Percentiles rank a stretch among this genome's conserved stretches.
Evolutionary conservation across 2,888 invertebrate genomes (phyloP).

Genomic region (Agriotes lineatus): DNA sequence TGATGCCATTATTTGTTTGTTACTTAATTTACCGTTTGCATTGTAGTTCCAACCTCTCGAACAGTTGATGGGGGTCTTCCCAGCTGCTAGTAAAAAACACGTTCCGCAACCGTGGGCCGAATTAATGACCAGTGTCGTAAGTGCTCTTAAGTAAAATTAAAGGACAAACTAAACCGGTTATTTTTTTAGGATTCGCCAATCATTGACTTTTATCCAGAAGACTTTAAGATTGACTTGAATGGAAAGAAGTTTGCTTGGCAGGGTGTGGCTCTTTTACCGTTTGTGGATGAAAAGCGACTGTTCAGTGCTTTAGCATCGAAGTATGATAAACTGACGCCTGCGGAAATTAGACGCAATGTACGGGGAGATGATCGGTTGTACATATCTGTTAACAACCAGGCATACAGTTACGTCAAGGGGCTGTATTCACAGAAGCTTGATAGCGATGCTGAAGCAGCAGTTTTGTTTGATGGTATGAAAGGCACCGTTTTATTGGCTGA

Average conservation of each 20-base stretch:
- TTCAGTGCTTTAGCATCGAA: slow-evolving; percentile 86
- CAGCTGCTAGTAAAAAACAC: slow-evolving; percentile 95
- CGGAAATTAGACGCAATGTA: slow-evolving; percentile 89
- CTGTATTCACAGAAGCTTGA: slow-evolving; percentile 74
- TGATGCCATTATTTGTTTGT: slow-evolving; percentile 4
- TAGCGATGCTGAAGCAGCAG: slow-evolving; percentile 70
- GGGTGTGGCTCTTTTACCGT: slow-evolving; percentile 97
- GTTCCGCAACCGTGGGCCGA: slow-evolving; percentile 94
- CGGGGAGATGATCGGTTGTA: slow-evolving; percentile 93
- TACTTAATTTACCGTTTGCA: slow-evolving; percentile 38
- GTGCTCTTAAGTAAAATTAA: slow-evolving; percentile 41
- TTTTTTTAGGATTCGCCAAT: slow-evolving; percentile 85
- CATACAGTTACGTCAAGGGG: slow-evolving; percentile 77
- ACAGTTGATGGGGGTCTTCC: slow-evolving; percentile 99
- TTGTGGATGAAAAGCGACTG: slow-evolving; percentile 93
- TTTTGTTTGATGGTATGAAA: slow-evolving; percentile 84
- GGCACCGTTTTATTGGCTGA: slow-evolving; percentile 83
- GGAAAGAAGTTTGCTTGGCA: slow-evolving; percentile 99
- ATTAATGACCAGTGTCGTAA: slow-evolving; percentile 92
- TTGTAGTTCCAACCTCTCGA: slow-evolving; percentile 94
- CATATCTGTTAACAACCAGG: slow-evolving; percentile 78
- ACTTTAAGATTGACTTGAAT: slow-evolving; percentile 98
- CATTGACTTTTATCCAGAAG: slow-evolving; percentile 98
- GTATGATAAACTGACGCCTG: slow-evolving; percentile 83
- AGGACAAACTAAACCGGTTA: slow-evolving; percentile 25